Evolutionary conservation across 30 jellyfish, hydroid and myxozoan species (phyloP).

Genomic region (Mastigias papua): DNA sequence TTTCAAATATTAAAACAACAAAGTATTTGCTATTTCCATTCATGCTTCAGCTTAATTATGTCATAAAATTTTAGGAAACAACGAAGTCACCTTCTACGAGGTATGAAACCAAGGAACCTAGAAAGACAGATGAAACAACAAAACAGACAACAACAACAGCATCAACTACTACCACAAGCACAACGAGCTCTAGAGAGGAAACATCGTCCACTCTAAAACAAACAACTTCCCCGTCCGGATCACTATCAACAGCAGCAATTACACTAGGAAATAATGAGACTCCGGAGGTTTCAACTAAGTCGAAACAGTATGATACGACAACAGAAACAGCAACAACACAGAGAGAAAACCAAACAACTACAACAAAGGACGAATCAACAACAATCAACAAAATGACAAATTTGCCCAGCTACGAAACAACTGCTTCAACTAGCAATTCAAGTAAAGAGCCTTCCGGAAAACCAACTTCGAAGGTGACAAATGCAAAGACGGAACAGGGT

Average conservation of each 20-base stretch:
- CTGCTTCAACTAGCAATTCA: neutral
- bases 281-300: neutral
- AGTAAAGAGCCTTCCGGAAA: neutral
- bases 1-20: too few relatives aligned
- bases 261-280: neutral
- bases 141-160: neutral
- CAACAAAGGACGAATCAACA: neutral
- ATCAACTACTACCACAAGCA: neutral
- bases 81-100: neutral
- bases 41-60: too few relatives aligned
- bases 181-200: slow-evolving; percentile 11
- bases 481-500: slow-evolving; percentile 11
- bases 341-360: slow-evolving; percentile 19
- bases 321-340: neutral
- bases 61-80: neutral
- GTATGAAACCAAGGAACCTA: neutral
- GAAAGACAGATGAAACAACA: slow-evolving; percentile 20
- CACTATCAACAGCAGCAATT: neutral
- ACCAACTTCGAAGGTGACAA: slow-evolving; percentile 43
- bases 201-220: neutral
- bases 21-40: too few relatives aligned
- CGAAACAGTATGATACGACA: neutral
- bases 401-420: slow-evolving; percentile 18
- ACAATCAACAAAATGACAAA: slow-evolving; percentile 9
- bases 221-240: neutral